Base-by-base conservation (phyloP, 1,140 invertebrate genomes). In the Dufourea novaeangliae region DNA sequence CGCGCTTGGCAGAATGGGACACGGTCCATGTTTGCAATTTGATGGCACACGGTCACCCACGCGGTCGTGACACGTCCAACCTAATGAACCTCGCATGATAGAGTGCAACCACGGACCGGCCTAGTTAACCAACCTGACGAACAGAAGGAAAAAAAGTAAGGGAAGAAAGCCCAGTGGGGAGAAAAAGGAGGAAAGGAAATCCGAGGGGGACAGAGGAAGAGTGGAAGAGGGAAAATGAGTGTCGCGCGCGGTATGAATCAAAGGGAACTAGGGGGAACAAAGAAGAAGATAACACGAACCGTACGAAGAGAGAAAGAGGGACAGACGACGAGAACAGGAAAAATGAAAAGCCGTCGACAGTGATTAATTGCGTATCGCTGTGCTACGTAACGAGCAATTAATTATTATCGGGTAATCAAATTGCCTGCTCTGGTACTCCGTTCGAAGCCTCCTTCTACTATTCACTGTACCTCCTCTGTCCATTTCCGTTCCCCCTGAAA, bases 1-100 rank as follows among this genome's bases (percentile, higher is more conserved):
- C 64, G 73, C 50, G 61, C 50, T 29, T 70, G 62, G 54, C 50
- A 63, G 66, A 82, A 68, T 64, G 62, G 70, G 70, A 78, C 76
- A 64, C 77, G 82, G 63, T 61, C 59, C 70, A 61, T 77, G 74
- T 85, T 85, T 79, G 79, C 77, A 79, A 84, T 84, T 87, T 86
- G 81, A 88, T 84, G 83, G 86, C 79, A 78, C 80, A 82, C 78
- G 76, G 67, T 81, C 81, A 83, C 79, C 78, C 78, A 84, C 82
- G 84, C 84, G 76, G 72, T 64, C 77, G 80, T 83, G 79, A 87
- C 77, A 83, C 80, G 78, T 87, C 86, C 81, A 75, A 83, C 80
- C 80, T 88, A 89, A 89, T 88, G 86, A 89, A 87, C 74, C 83
- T 88, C 81, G 79, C 80, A 87, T 88, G 86, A 88, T 88, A 83